These are phyloP conservation scores for Apodemus speciosus DNA, from an alignment of 2,113 vertebrate species.

Conservation along the genomic window DNA sequence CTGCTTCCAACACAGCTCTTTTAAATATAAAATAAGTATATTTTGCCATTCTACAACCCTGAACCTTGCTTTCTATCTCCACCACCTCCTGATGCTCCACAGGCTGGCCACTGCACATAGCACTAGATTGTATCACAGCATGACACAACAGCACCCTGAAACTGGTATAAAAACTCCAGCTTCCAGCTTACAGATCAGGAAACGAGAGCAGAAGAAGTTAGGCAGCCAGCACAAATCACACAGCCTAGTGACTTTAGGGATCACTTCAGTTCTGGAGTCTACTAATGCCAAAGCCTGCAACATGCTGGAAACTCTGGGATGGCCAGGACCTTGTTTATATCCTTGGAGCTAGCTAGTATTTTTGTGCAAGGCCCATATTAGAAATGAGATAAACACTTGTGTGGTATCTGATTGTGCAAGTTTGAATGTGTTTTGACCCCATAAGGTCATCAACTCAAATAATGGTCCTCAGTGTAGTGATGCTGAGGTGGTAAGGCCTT, in stretches of 20 bases:
- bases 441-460: not conserved
- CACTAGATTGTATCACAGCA: accelerated
- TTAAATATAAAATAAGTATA: no score
- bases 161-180: not conserved
- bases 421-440: not conserved
- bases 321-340: not conserved
- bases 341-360: accelerated
- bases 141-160: not conserved
- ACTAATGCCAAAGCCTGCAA: not conserved
- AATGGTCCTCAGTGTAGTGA: not conserved
- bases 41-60: not conserved
- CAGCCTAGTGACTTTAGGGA: not conserved
- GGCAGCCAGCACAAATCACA: not conserved
- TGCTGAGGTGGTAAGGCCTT: not conserved
- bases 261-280: not conserved
- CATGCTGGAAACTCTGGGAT: not conserved
- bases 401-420: not conserved
- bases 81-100: not conserved
- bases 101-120: accelerated
- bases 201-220: not conserved
- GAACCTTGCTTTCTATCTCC: not conserved
- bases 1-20: not conserved
- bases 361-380: not conserved
- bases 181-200: not conserved
- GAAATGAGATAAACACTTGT: not conserved